Percentiles rank a stretch among this genome's conserved stretches.
These are phyloP conservation scores for Pangasius macronema DNA, from an alignment of 2,797 vertebrate genomes.

Conservation along the genomic window DNA sequence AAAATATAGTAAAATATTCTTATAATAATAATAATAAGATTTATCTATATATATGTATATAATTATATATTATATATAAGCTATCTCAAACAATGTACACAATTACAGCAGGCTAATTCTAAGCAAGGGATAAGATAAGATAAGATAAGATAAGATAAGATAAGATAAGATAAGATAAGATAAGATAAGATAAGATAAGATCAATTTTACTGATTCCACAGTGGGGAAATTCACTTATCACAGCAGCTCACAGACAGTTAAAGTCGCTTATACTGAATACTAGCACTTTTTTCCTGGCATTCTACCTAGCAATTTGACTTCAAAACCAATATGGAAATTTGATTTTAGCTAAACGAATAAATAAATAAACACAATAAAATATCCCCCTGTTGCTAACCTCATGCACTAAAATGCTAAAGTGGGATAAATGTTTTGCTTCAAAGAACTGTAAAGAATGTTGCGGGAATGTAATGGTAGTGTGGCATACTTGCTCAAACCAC, in stretches of 20 bases:
- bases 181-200: too few relatives aligned
- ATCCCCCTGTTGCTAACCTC: slow-evolving; percentile 59
- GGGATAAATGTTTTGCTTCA: slow-evolving; percentile 61
- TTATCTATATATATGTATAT: too few relatives aligned
- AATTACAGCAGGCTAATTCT: neutral
- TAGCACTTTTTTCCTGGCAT: neutral
- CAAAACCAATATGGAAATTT: slow-evolving; percentile 47
- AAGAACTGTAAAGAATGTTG: slow-evolving; percentile 59
- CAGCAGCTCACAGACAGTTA: too few relatives aligned
- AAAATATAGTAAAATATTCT: too few relatives aligned
- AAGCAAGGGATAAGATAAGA: neutral
- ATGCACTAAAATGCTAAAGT: slow-evolving; percentile 30
- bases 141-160: too few relatives aligned
- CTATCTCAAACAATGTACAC: neutral
- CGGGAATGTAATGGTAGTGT: slow-evolving; percentile 52
- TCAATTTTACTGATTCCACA: too few relatives aligned
- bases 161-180: too few relatives aligned
- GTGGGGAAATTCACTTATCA: too few relatives aligned
- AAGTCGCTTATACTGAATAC: too few relatives aligned
- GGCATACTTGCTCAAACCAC: slow-evolving; percentile 52
- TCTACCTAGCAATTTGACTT: slow-evolving; percentile 2
- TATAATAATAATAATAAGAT: too few relatives aligned
- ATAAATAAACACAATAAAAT: slow-evolving; percentile 25
- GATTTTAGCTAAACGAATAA: slow-evolving; percentile 33
- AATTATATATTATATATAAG: neutral